Evolutionary conservation across 1,140 invertebrate species (phyloP), one percentile per base, ranked within the genome.

Genomic region (Drosophila kurseongensis): DNA sequence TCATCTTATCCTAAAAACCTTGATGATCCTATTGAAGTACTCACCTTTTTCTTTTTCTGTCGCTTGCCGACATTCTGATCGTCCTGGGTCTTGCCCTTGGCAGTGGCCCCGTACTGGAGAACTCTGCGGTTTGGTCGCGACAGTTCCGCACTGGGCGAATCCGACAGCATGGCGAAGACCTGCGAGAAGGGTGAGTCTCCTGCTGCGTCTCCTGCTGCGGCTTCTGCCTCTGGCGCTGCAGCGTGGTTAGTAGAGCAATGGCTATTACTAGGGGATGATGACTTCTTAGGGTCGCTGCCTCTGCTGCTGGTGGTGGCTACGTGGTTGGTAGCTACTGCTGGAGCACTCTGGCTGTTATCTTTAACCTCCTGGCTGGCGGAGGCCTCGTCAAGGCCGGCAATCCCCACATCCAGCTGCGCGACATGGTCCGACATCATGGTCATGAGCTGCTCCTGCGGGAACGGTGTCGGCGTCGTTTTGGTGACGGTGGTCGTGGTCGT

Each of bases 401-500:
- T 32, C n/a, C 8, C n/a, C 10, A 32, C 3, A 14, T 58, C 23
- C 7, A 8, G 18, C 48, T 54, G 45, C 18, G 59, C 45, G 4
- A 36, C 80, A 71, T 84, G 65, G 35, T 83, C 73, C 47, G 80
- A 75, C 82, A 81, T 85, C 67, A 85, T 81, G 35, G 65, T 81
- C 47, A 40, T 68, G 41, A 81, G 60, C 55, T 78, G 75, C 48
- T 88, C 83, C 72, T 80, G 65, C 1, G 78, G 76, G 32, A 77
- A 73, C 48, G 83, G 83, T 41, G 84, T 89, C 59, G 90, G 90
- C 58, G 90, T 91, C 7, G 90, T 91, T 48, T 88, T 91, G 35
- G 90, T 91, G 36, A 78, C 84, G 50, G 90, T 91, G 12, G 90
- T 91, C 40, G 90, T 91, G 18, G 86, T 90, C 8, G 90, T 91